A percentile compares a stretch with the other conserved stretches of the same genome.
Conservation (phyloP, 2,113 vertebrate species). For the Engraulis encrasicolus region DNA sequence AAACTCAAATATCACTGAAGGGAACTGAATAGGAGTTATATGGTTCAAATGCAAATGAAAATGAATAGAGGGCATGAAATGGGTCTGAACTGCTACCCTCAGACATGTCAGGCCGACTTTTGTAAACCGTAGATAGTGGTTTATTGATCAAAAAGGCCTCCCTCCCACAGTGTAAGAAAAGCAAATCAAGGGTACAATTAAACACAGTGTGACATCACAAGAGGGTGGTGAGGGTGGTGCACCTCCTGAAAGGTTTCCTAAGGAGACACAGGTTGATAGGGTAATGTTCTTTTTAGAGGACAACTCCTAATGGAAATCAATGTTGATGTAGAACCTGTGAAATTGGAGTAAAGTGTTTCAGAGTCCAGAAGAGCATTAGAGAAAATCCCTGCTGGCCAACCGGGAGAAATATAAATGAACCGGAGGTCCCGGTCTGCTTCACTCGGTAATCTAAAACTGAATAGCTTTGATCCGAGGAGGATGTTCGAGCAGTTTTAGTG, state of each 20-base stretch:
- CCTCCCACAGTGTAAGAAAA: constrained; percentile 18
- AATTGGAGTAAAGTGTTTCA: constrained; percentile 12
- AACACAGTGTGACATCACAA: background rate
- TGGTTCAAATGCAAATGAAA: background rate
- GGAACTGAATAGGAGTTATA: background rate
- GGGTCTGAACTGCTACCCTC: background rate
- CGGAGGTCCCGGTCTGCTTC: background rate
- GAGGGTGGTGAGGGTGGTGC: background rate
- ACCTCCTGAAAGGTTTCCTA: constrained; percentile 9
- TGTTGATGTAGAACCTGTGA: constrained; percentile 21
- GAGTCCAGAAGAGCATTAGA: constrained; percentile 6
- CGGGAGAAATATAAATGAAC: constrained; percentile 11
- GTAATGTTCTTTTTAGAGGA: constrained; percentile 29
- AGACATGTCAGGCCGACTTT: background rate
- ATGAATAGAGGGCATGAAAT: background rate
- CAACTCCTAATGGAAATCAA: constrained; percentile 27
- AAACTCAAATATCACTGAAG: background rate
- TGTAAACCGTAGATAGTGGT: background rate
- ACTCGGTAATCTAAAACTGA: constrained; percentile 6
- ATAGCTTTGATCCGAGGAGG: background rate
- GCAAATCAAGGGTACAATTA: constrained; percentile 25
- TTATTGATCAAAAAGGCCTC: constrained; percentile 10
- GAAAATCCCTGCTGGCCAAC: constrained; percentile 13
- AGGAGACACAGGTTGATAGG: constrained; percentile 25
- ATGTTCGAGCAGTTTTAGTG: background rate